Conservation (phyloP, 92 coral and sea anemone species). For the Phenganax stokvisi region DNA sequence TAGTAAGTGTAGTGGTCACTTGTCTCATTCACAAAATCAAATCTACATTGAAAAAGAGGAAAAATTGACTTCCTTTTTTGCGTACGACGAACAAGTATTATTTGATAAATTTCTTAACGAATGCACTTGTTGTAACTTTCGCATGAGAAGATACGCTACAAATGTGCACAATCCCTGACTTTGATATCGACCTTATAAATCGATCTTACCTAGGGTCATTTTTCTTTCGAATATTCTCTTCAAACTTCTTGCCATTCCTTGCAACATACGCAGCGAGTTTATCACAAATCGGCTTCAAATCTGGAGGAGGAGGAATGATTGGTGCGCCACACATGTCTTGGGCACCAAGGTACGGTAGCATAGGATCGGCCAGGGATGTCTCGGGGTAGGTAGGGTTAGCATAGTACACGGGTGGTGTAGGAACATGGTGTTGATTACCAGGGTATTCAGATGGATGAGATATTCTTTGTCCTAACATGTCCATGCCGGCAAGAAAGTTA, state of each 20-base stretch:
- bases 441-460: constrained; percentile 12
- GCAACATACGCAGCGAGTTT: constrained; percentile 91
- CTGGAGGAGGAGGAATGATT: constrained; percentile 97
- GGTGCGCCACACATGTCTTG: constrained; percentile 27
- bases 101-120: background rate
- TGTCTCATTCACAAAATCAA: constrained; percentile 86
- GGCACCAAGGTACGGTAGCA: background rate
- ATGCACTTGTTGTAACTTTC: background rate
- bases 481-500: background rate
- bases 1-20: constrained; percentile 82
- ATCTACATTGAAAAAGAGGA: constrained; percentile 30
- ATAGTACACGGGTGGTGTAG: constrained; percentile 25
- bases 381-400: background rate
- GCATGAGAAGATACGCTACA: no score
- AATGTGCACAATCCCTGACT: no score
- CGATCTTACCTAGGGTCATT: constrained; percentile 55
- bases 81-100: background rate
- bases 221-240: constrained; percentile 75
- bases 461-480: constrained; percentile 12
- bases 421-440: constrained; percentile 29
- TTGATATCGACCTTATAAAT: background rate
- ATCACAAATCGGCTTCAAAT: constrained; percentile 87
- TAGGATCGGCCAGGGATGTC: constrained; percentile 1
- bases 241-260: constrained; percentile 88
- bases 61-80: background rate